Base-by-base conservation (phyloP, 2,113 vertebrate genomes). In the Elanoides forficatus region DNA sequence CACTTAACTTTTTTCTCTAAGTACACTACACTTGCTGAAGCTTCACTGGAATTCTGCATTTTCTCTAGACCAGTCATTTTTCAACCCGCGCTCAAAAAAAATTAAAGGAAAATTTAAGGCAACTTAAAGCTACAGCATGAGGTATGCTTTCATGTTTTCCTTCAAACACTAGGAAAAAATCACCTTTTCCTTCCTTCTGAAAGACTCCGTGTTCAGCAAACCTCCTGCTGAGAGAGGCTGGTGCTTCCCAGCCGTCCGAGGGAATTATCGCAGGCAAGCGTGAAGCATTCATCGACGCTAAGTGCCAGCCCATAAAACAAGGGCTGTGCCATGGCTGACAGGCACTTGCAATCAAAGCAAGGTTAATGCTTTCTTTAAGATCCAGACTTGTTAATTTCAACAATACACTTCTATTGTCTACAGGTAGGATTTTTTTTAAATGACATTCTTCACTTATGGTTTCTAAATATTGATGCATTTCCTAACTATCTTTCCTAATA, bases 11-110 rank as follows among this genome's bases (percentile, higher is more conserved):
- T 63, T n/a, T 15, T 12, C 66, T 27, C 88, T 22, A 43, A 21
- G 1, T 1, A 3, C 3, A 6, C 74, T 13, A 6, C 16, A 2
- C 6, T 10, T 27, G 17, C 38, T 65, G 72, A 14, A 32, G 20
- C 48, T n/a, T 36, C 15, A 5, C 2, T 38, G 65, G 36, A 63
- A 75, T 52, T 42, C 32, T 17, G 6, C 34, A 4, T 56, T 89
- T 56, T 32, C 56, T 36, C 32, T n/a, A 66, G 6, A 59, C 4
- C 34, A 66, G 52, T 10, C 29, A 19, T 36, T 38, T 79, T 42
- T 20, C 71, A 86, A 20, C 6, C 16, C 7, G 3, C 43, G 8
- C 43, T 47, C 47, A 3, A 15, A 43, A 53, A 62, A 7, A 34
- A 14, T 5, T 9, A 38, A 26, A 86, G 66, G 74, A 50, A 53